phyloP scores from a whole-genome alignment of 2,113 vertebrate genomes.

The Muntiacus muntjak region DNA sequence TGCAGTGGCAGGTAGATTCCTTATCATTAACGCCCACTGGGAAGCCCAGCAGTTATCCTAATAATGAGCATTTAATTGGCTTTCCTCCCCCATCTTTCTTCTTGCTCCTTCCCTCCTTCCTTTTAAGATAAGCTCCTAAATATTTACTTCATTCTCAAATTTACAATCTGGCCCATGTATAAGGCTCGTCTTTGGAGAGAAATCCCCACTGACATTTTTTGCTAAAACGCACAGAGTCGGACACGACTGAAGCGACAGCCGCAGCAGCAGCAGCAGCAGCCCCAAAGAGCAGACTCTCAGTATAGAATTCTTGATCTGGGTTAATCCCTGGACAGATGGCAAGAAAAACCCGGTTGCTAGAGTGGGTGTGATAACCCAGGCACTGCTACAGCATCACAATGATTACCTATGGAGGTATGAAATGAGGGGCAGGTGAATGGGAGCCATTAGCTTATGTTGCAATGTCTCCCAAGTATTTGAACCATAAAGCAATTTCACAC shows the following conservation, averaged over 20 bases:
- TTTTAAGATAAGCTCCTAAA: neutral
- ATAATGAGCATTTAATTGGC: neutral
- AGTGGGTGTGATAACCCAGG: neutral
- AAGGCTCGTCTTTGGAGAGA: neutral
- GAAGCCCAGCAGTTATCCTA: neutral
- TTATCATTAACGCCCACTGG: neutral
- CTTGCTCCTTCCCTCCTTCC: neutral
- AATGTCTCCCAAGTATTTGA: neutral
- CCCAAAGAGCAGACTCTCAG: neutral
- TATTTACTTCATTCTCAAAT: neutral
- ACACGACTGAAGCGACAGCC: too few species aligned
- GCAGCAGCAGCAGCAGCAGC: neutral
- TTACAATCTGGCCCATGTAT: neutral
- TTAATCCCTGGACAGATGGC: neutral
- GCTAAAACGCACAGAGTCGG: neutral
- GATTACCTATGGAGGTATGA: neutral
- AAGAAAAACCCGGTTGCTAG: neutral
- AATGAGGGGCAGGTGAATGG: neutral
- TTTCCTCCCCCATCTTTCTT: fast-evolving
- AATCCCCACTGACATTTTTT: neutral
- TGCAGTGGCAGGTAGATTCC: neutral
- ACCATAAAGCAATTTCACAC: neutral
- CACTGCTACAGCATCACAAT: neutral
- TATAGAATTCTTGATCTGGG: neutral
- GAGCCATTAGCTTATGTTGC: neutral